Conservation (phyloP, 2,888 invertebrate species). For the Reticulitermes lucifugus region DNA sequence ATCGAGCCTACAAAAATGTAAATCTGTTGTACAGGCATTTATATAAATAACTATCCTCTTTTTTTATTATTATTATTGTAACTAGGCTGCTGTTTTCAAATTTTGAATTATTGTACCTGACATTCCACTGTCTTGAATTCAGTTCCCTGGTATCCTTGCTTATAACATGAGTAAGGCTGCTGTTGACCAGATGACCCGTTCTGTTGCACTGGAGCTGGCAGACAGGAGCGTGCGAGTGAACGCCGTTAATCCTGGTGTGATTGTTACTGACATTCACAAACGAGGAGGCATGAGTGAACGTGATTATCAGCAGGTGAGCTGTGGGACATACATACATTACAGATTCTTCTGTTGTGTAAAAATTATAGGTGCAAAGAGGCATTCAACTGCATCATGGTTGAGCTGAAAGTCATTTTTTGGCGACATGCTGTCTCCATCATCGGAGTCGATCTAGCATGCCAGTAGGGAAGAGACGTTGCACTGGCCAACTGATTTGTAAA, state of each 20-base stretch:
- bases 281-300: constrained; percentile 67
- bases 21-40: no score
- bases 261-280: constrained; percentile 67
- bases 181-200: constrained; percentile 70
- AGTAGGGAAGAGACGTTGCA: no score
- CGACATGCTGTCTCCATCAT: no score
- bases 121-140: neutral
- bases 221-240: constrained; percentile 52
- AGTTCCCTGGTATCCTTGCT: constrained; percentile 62
- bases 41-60: no score
- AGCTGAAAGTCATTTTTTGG: no score
- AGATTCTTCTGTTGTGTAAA: neutral
- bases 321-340: neutral
- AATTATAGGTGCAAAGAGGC: neutral
- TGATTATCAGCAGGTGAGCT: constrained; percentile 62
- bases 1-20: no score
- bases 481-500: no score
- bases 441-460: no score
- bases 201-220: constrained; percentile 65
- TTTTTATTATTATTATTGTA: no score
- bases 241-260: constrained; percentile 65
- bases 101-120: no score
- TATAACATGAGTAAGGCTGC: constrained; percentile 71
- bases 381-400: no score
- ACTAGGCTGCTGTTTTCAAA: no score